Evolutionary conservation across 2,797 vertebrate genomes (phyloP).

Genomic region (Acrossocheilus wenchowensis): DNA sequence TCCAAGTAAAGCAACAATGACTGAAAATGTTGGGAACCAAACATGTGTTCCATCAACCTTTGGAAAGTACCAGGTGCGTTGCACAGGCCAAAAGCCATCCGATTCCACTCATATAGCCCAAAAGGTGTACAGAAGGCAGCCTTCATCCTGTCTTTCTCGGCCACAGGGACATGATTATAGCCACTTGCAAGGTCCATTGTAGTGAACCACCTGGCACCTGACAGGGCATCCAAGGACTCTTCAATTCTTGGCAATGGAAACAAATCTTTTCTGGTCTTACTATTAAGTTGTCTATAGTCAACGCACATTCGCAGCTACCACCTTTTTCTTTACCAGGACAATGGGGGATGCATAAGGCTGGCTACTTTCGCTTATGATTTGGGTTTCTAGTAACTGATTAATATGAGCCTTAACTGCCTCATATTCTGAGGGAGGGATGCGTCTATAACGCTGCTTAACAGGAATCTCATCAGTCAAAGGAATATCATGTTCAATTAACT

Average conservation of each 20-base stretch:
- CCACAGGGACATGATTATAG: too few relatives aligned
- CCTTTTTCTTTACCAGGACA: slow-evolving; percentile 31
- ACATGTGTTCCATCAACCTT: slow-evolving; percentile 5
- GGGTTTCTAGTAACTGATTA: background rate
- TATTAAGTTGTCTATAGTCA: slow-evolving; percentile 31
- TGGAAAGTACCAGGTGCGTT: background rate
- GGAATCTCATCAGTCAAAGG: slow-evolving; percentile 33
- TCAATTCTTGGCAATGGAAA: slow-evolving; percentile 42
- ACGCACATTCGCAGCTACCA: background rate
- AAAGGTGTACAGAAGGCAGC: slow-evolving; percentile 40
- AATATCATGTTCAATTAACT: slow-evolving; percentile 35
- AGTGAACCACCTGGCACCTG: slow-evolving; percentile 17
- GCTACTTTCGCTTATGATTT: slow-evolving; percentile 24
- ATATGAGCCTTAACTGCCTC: background rate
- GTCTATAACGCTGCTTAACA: background rate
- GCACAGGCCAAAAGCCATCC: slow-evolving; percentile 21
- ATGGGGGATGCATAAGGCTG: background rate
- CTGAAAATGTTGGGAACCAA: background rate
- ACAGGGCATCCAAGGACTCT: slow-evolving; percentile 11
- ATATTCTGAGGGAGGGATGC: background rate
- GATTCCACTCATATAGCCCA: slow-evolving; percentile 24
- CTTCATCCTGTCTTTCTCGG: slow-evolving; percentile 32
- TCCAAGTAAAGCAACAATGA: slow-evolving; percentile 15
- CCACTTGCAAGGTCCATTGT: slow-evolving; percentile 29
- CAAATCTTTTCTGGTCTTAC: slow-evolving; percentile 14